Conservation (phyloP, 2,113 vertebrate species). For the Zosterops hypoxanthus region DNA sequence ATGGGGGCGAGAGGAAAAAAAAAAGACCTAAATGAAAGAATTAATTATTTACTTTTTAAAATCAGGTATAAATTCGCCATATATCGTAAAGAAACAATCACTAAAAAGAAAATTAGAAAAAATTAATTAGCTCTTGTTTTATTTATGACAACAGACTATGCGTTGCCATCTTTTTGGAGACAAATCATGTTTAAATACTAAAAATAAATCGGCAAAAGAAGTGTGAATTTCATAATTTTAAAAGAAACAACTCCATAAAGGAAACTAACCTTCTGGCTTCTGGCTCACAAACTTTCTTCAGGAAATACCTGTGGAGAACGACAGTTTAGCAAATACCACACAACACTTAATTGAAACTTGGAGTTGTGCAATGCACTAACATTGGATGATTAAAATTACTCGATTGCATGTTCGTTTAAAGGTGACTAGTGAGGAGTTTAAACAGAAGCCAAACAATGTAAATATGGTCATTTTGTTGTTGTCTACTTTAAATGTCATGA, state of each 20-base stretch:
- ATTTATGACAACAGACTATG: constrained; percentile 42
- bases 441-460: constrained; percentile 67
- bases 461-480: constrained; percentile 64
- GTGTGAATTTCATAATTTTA: constrained; percentile 13
- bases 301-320: constrained; percentile 77
- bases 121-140: constrained; percentile 29
- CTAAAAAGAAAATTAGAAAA: background rate
- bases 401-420: constrained; percentile 38
- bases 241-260: constrained; percentile 50
- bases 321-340: constrained; percentile 71
- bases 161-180: constrained; percentile 33
- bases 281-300: constrained; percentile 69
- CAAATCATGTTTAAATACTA: constrained; percentile 50
- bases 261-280: constrained; percentile 59
- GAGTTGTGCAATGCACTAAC: constrained; percentile 63
- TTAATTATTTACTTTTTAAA: constrained; percentile 7
- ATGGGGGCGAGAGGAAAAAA: background rate
- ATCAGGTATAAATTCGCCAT: constrained; percentile 65
- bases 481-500: constrained; percentile 59
- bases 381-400: constrained; percentile 61
- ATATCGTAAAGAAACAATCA: constrained; percentile 66
- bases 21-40: background rate
- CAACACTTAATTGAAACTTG: constrained; percentile 71
- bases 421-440: constrained; percentile 17
- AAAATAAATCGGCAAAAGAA: background rate